Conservation (phyloP, 2,797 vertebrate genomes). For the Bovichtus diacanthus region DNA sequence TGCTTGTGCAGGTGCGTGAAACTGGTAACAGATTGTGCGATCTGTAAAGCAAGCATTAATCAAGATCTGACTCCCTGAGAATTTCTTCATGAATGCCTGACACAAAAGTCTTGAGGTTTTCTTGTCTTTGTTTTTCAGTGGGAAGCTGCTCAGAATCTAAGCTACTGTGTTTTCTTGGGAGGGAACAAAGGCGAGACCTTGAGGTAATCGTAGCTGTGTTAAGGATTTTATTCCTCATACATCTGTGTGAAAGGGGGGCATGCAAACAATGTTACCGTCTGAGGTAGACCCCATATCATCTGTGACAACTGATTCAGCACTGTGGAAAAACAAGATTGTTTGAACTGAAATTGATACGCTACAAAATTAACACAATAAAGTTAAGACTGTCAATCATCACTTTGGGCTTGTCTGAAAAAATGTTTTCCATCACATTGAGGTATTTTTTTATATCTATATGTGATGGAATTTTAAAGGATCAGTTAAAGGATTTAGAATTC, state of each 20-base stretch:
- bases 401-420: slow-evolving; percentile 14
- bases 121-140: slow-evolving; percentile 44
- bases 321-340: slow-evolving; percentile 21
- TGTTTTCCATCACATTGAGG: neutral
- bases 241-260: slow-evolving; percentile 33
- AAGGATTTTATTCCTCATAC: slow-evolving; percentile 44
- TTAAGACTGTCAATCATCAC: slow-evolving; percentile 30
- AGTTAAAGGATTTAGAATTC: neutral
- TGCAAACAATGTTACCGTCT: slow-evolving; percentile 39
- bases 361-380: slow-evolving; percentile 11
- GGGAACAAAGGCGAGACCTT: slow-evolving; percentile 42
- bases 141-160: slow-evolving; percentile 30
- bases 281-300: slow-evolving; percentile 33
- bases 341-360: slow-evolving; percentile 35
- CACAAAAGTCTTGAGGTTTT: slow-evolving; percentile 53
- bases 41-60: slow-evolving; percentile 52
- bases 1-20: slow-evolving; percentile 66
- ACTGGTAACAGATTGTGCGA: slow-evolving; percentile 31
- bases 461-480: neutral
- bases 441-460: neutral
- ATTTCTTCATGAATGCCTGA: slow-evolving; percentile 19
- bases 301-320: slow-evolving; percentile 37
- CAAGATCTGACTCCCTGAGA: slow-evolving; percentile 33
- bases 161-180: slow-evolving; percentile 51
- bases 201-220: slow-evolving; percentile 42